Evolutionary conservation across 2,888 invertebrate species (phyloP).

Genomic region (Coenonympha glycerion): DNA sequence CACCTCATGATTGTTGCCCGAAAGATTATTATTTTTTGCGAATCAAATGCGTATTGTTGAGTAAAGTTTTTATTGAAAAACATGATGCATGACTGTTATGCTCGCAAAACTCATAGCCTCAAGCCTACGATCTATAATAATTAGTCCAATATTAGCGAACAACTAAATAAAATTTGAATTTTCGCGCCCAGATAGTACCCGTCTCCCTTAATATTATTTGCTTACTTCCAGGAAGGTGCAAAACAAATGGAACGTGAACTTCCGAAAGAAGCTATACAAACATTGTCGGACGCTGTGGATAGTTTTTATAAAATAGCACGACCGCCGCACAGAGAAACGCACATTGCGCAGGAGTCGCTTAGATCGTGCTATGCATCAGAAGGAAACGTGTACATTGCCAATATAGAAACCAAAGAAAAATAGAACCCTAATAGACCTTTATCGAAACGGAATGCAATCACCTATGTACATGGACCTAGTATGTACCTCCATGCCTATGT

Average conservation of each 20-base stretch:
- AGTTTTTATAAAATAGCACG: conserved; percentile 77
- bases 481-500: no score
- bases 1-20: no score
- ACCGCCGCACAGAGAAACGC: conserved; percentile 80
- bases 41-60: no score
- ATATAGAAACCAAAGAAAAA: conserved; percentile 14
- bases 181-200: no score
- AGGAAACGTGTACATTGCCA: conserved; percentile 65
- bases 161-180: no score
- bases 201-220: background rate
- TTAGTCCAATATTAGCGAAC: no score
- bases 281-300: conserved; percentile 76
- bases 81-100: no score
- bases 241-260: conserved; percentile 72
- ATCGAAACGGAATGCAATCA: background rate
- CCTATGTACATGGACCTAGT: no score
- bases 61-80: no score
- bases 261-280: conserved; percentile 69
- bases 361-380: conserved; percentile 78
- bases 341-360: conserved; percentile 82
- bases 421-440: background rate
- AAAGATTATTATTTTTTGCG: no score
- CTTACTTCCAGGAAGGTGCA: conserved; percentile 48
- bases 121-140: no score
- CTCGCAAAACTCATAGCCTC: no score